These are phyloP conservation scores for Eupeodes luniger DNA, from an alignment of 2,888 invertebrate genomes.

Conservation along the genomic window DNA sequence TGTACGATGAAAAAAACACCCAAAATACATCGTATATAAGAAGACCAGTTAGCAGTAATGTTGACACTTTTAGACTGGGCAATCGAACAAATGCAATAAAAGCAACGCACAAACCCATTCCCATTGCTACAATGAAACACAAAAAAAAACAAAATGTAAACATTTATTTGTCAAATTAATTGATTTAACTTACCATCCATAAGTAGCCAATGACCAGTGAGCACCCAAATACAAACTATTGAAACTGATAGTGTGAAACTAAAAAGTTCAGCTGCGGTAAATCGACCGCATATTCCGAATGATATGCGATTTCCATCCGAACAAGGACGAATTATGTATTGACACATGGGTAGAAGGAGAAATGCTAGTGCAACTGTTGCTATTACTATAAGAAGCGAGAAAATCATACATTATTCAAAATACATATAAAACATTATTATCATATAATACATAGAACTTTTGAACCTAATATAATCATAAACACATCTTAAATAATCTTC, in stretches of 20 bases:
- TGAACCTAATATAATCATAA: too few species aligned
- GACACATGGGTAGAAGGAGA: conserved; percentile 98
- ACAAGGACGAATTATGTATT: conserved; percentile 95
- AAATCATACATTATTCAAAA: too few species aligned
- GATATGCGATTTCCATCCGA: conserved; percentile 93
- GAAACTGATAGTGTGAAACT: conserved; percentile 96
- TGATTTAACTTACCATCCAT: conserved; percentile 92
- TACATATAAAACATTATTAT: too few species aligned
- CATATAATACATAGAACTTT: too few species aligned
- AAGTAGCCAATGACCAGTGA: conserved; percentile 98
- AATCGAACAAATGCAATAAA: conserved; percentile 98
- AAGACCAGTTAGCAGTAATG: conserved; percentile 95
- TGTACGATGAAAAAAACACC: conserved; percentile 99
- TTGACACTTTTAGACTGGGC: conserved; percentile 98
- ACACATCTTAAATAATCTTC: too few species aligned
- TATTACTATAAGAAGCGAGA: conserved; percentile 88
- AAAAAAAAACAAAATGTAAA: conserved; percentile 34
- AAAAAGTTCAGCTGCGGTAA: conserved; percentile 96
- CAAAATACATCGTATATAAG: conserved; percentile 99
- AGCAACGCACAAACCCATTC: conserved; percentile 98
- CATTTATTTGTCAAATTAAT: conserved; percentile 28
- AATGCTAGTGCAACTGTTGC: conserved; percentile 98
- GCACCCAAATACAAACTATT: conserved; percentile 98
- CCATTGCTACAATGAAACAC: conserved; percentile 90
- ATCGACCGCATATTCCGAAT: conserved; percentile 96